Evolutionary conservation across 2,113 vertebrate genomes (phyloP).

Genomic region (Panthera uncia): DNA sequence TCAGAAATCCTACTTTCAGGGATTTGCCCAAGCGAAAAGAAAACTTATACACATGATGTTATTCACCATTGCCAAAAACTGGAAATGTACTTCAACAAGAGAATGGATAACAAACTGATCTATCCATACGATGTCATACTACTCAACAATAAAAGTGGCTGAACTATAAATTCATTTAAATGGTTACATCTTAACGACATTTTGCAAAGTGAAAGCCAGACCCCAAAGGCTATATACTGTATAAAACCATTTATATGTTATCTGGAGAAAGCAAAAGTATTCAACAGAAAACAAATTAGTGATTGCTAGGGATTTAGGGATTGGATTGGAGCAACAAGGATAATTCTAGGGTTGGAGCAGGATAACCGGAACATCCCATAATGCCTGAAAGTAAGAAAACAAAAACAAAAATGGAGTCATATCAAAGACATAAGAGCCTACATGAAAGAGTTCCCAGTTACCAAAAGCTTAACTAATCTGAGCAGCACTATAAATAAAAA

Average conservation of each 20-base stretch:
- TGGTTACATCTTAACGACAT: not conserved
- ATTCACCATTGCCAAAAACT: not conserved
- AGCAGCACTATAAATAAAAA: not conserved
- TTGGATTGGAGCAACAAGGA: not conserved
- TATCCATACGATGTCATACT: not conserved
- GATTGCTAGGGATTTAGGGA: not conserved
- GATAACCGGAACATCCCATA: not conserved
- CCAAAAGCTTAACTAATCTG: not conserved
- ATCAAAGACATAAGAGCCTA: not conserved
- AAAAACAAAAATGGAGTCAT: not conserved
- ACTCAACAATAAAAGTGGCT: not conserved
- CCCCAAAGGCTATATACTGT: not conserved
- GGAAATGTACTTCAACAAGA: not conserved
- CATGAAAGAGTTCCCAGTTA: not conserved
- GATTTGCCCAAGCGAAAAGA: not conserved
- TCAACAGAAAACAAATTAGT: not conserved
- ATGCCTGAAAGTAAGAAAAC: not conserved
- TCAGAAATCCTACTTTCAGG: not conserved
- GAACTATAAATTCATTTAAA: not conserved
- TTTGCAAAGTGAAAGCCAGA: not conserved
- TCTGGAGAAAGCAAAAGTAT: not conserved
- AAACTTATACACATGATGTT: not conserved
- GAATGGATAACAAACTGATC: not conserved
- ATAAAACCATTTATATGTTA: not conserved
- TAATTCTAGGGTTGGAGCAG: not conserved